These are phyloP conservation scores for Drosophila pseudoananassae DNA, from an alignment of 1,140 invertebrate genomes.

Conservation along the genomic window DNA sequence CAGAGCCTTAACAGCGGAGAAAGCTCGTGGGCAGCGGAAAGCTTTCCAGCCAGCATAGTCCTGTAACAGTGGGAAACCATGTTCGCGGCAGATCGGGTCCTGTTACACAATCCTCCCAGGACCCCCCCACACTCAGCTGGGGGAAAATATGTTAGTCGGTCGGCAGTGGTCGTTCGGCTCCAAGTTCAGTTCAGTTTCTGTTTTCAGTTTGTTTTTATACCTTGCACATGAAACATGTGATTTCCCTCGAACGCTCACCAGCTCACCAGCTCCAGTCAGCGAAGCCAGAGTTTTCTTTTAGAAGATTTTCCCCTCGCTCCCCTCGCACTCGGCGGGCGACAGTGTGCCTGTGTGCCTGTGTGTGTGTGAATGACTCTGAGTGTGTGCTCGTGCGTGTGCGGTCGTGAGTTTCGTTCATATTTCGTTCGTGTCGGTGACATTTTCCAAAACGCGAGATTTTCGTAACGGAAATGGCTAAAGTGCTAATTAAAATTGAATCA, in stretches of 20 bases:
- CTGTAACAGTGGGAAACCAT: slow-evolving; percentile 6
- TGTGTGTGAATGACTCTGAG: slow-evolving; percentile 6
- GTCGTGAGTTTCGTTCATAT: slow-evolving; percentile 34
- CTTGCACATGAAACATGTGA: slow-evolving; percentile 81
- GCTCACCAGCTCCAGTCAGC: slow-evolving; percentile 18
- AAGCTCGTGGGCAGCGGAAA: slow-evolving; percentile 18
- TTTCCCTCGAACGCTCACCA: slow-evolving; percentile 58
- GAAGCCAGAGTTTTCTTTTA: slow-evolving; percentile 70
- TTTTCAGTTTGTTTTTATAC: slow-evolving; percentile 80
- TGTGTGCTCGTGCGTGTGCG: slow-evolving; percentile 20
- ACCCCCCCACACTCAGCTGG: too few relatives aligned
- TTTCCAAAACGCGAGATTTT: slow-evolving; percentile 37
- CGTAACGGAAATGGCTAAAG: slow-evolving; percentile 46
- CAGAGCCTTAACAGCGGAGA: neutral
- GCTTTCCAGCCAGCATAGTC: slow-evolving; percentile 24
- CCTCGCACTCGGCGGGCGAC: neutral
- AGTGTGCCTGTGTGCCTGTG: slow-evolving; percentile 22
- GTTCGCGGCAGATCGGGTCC: slow-evolving; percentile 33
- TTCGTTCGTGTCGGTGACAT: slow-evolving; percentile 37
- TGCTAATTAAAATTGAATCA: slow-evolving; percentile 48
- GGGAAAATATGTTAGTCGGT: slow-evolving; percentile 46
- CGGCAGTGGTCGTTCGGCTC: slow-evolving; percentile 27
- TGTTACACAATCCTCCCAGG: slow-evolving; percentile 21
- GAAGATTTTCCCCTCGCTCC: slow-evolving; percentile 54
- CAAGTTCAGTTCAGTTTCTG: slow-evolving; percentile 39